These are phyloP conservation scores for Catonia carolina DNA, from an alignment of 2,888 invertebrate genomes.

Conservation along the genomic window DNA sequence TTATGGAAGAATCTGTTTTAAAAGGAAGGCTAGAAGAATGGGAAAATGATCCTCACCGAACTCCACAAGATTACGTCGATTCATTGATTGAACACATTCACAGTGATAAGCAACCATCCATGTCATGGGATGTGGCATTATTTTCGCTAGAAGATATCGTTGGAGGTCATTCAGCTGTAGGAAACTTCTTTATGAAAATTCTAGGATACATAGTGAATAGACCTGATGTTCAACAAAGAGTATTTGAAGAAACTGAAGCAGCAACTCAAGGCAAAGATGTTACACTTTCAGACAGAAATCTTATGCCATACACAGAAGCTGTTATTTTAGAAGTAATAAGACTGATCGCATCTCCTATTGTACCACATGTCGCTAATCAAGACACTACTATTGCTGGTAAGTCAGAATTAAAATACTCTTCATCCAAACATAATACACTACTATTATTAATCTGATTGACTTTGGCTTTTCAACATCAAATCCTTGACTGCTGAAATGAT, in stretches of 20 bases:
- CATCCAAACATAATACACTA: no score
- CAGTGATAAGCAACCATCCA: conserved; percentile 42
- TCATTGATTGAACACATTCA: conserved; percentile 50
- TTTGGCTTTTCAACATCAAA: no score
- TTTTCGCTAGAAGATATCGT: conserved; percentile 48
- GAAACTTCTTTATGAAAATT: conserved; percentile 54
- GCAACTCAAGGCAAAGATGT: conserved; percentile 38
- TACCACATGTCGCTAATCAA: conserved; percentile 58
- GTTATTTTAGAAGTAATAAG: conserved; percentile 56
- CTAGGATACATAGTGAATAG: conserved; percentile 51
- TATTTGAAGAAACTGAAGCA: conserved; percentile 50
- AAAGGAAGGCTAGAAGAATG: conserved; percentile 44
- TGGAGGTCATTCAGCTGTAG: conserved; percentile 59
- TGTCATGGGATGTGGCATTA: conserved; percentile 50
- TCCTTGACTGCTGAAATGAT: no score
- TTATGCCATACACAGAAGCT: conserved; percentile 55
- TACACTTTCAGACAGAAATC: conserved; percentile 44
- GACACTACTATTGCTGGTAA: conserved; percentile 56
- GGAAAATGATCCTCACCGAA: conserved; percentile 35
- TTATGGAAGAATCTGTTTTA: conserved; percentile 49
- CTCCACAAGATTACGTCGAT: conserved; percentile 51
- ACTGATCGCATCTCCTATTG: conserved; percentile 58
- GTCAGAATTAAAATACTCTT: conserved; percentile 31
- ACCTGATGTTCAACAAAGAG: conserved; percentile 48
- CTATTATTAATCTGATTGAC: no score